Percentiles rank a stretch among this genome's conserved stretches.
These are phyloP conservation scores for Leucania comma DNA, from an alignment of 2,888 invertebrate species.

Conservation along the genomic window DNA sequence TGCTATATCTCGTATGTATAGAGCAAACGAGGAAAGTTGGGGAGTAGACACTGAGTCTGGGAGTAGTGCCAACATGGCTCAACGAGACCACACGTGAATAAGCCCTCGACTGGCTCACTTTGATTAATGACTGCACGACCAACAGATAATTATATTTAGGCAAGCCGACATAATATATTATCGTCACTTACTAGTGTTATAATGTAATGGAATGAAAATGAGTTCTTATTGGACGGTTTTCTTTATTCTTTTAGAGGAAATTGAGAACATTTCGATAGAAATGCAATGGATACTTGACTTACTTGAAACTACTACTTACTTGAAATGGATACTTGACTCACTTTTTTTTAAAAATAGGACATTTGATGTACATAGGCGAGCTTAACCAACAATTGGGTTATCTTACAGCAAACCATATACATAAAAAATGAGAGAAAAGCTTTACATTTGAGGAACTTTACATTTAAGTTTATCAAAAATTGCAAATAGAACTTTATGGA, in stretches of 20 bases:
- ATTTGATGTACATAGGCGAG: too few species aligned
- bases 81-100: slow-evolving; percentile 56
- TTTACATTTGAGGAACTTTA: too few species aligned
- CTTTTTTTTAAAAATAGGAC: too few species aligned
- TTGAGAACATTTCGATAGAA: neutral
- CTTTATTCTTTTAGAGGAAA: neutral
- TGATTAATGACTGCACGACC: slow-evolving; percentile 59
- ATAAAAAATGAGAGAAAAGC: too few species aligned
- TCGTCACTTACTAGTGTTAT: slow-evolving; percentile 16
- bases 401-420: too few species aligned
- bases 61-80: slow-evolving; percentile 72
- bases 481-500: too few species aligned
- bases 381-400: too few species aligned
- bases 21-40: slow-evolving; percentile 67
- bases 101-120: slow-evolving; percentile 47
- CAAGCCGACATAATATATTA: slow-evolving; percentile 44
- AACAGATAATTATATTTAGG: slow-evolving; percentile 61
- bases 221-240: slow-evolving; percentile 4
- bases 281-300: neutral
- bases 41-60: slow-evolving; percentile 71
- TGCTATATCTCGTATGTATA: slow-evolving; percentile 67
- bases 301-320: too few species aligned
- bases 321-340: too few species aligned
- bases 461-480: too few species aligned
- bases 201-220: slow-evolving; percentile 18